Conservation (phyloP, 2,888 invertebrate species). For the Xanthia togata region DNA sequence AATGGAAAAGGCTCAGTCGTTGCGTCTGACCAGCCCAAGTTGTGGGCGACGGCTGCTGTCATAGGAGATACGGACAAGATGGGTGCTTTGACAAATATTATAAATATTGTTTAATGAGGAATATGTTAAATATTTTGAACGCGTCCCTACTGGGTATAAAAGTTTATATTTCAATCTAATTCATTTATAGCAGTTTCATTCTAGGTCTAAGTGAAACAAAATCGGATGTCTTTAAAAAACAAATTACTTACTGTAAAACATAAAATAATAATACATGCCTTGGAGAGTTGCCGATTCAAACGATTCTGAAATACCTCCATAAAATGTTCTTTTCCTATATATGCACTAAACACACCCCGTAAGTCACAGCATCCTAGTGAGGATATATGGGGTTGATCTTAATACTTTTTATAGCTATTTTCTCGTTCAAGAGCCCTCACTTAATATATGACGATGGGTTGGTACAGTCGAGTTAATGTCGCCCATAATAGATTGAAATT, state of each 20-base stretch:
- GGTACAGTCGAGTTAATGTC: conserved; percentile 66
- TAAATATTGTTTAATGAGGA: not conserved
- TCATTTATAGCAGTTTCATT: not conserved
- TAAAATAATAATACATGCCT: not conserved
- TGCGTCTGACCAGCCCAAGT: conserved; percentile 41
- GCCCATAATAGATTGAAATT: conserved; percentile 67
- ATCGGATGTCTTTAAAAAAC: not conserved
- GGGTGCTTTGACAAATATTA: not conserved
- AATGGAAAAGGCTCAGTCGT: conserved; percentile 67
- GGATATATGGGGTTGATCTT: conserved; percentile 75
- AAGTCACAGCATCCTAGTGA: conserved; percentile 65
- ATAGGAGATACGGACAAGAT: not conserved
- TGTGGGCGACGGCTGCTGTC: conserved; percentile 14
- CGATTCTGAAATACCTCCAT: not conserved
- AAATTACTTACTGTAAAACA: too few relatives aligned
- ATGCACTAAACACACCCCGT: conserved; percentile 29
- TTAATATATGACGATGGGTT: conserved; percentile 60
- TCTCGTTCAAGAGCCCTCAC: conserved; percentile 53
- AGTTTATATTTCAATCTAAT: not conserved
- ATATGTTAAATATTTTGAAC: not conserved
- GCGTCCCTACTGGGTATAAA: not conserved
- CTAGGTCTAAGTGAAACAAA: not conserved
- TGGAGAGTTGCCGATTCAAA: not conserved
- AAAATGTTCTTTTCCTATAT: not conserved
- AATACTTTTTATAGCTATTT: conserved; percentile 78